Evolutionary conservation across 2,113 vertebrate genomes (phyloP), one percentile per base, ranked within the genome.

Genomic region (Nannobrachium achirus): DNA sequence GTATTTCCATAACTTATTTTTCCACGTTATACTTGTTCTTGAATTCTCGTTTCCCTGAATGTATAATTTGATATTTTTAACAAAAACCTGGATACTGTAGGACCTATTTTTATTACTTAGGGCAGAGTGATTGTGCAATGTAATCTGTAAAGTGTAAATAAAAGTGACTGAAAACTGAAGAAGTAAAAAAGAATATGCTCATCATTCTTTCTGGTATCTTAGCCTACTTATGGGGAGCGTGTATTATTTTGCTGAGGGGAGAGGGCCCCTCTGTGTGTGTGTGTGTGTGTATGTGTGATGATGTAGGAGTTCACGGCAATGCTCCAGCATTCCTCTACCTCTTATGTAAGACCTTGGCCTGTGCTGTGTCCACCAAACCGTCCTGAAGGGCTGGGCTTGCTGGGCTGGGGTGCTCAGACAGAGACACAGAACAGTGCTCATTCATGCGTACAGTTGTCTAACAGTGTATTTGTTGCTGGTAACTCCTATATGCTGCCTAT

Each of bases 271-370:
- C 33, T 60, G 18, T 39, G 40, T 44, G 33, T 50, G 40, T 18
- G 19, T 19, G 14, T 25, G 56, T 15, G 56, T n/a, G 19, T 13
- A 61, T 11, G 78, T 69, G 77, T 73, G 62, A 66, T 58, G 71
- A 76, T 83, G 63, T 71, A 80, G 50, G 69, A 65, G 57, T 69
- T 52, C 49, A 6, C 2, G 60, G 85, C 81, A 68, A 44, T 52
- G 60, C 15, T 83, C 81, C 84, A 86, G 78, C 89, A 91, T 92
- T 90, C 91, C 87, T 89, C 48, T 19, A 13, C 64, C 56, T 57
- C 41, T 91, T 92, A 88, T 71, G 77, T 69, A 90, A 90, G 63
- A 78, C 10, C 41, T 69, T 55, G 16, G 51, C 46, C 59, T 65
- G 59, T 48, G 62, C 45, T 73, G 46, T 50, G 50, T 57, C 79